phyloP scores from a whole-genome alignment of 2,113 vertebrate species.

The Pan paniscus region DNA sequence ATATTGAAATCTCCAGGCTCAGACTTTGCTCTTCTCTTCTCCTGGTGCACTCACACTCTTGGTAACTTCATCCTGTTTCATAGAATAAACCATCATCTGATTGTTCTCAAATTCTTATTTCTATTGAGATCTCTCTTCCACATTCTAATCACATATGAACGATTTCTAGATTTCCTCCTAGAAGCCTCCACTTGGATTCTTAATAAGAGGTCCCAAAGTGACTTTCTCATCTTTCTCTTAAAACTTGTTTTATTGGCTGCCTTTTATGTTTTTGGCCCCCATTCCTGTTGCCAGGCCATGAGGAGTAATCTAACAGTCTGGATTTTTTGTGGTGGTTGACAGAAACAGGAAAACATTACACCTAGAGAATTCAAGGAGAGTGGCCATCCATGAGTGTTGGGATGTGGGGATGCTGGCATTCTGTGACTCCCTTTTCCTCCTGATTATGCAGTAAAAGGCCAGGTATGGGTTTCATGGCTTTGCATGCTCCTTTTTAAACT shows the following conservation, averaged over 20 bases:
- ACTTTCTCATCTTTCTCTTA: not conserved
- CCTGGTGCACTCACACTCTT: not conserved
- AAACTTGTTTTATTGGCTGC: not conserved
- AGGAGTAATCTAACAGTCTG: not conserved
- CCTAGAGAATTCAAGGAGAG: not conserved
- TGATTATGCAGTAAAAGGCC: not conserved
- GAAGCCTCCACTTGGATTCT: not conserved
- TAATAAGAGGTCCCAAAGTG: not conserved
- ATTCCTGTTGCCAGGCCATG: not conserved
- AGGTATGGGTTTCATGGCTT: accelerated
- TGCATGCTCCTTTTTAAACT: accelerated
- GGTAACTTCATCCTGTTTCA: not conserved
- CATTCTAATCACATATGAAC: not conserved
- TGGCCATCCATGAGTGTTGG: accelerated
- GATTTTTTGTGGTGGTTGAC: not conserved
- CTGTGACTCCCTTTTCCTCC: not conserved
- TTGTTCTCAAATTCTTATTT: not conserved
- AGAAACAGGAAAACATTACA: not conserved
- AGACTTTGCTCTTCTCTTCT: not conserved
- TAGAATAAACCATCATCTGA: not conserved
- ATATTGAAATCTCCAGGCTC: not conserved
- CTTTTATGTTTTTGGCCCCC: not conserved
- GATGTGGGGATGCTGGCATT: accelerated
- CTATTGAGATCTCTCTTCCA: not conserved
- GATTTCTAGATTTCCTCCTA: not conserved